These are phyloP conservation scores for Adelphocoris suturalis DNA, from an alignment of 2,888 invertebrate species.

Conservation along the genomic window DNA sequence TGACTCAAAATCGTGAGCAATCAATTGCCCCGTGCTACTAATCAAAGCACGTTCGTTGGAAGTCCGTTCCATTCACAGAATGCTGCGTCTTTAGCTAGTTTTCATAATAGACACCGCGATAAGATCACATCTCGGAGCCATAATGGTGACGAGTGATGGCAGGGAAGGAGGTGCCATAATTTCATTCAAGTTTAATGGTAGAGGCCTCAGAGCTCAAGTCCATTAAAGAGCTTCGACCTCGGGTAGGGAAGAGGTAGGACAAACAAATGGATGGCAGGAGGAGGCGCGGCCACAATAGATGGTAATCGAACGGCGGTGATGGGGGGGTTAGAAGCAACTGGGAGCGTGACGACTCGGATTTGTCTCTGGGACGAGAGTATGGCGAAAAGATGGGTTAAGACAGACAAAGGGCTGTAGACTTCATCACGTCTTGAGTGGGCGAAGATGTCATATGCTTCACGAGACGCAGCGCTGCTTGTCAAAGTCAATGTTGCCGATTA, in stretches of 20 bases:
- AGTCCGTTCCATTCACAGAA: neutral
- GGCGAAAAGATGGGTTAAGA: slow-evolving; percentile 3
- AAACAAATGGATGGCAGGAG: slow-evolving; percentile 37
- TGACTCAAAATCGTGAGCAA: too few relatives aligned
- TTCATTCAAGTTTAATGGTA: slow-evolving; percentile 21
- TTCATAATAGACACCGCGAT: neutral
- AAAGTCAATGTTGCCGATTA: neutral
- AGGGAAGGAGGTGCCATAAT: neutral
- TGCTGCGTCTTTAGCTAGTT: neutral
- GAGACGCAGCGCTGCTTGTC: neutral
- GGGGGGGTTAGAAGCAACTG: neutral
- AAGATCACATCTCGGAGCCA: neutral
- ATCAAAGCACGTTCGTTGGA: too few relatives aligned
- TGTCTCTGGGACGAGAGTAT: neutral
- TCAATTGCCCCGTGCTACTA: too few relatives aligned
- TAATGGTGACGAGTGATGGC: neutral
- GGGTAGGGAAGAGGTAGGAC: slow-evolving; percentile 12
- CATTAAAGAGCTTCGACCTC: slow-evolving; percentile 16
- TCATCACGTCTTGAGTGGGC: slow-evolving; percentile 14
- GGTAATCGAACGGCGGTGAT: slow-evolving; percentile 6
- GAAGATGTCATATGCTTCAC: neutral
- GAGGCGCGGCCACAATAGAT: slow-evolving; percentile 22
- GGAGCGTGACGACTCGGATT: slow-evolving; percentile 38
- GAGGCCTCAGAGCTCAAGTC: neutral
- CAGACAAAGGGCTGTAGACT: slow-evolving; percentile 2